Evolutionary conservation across 1,140 invertebrate genomes (phyloP).

Genomic region (Neelides sp.): DNA sequence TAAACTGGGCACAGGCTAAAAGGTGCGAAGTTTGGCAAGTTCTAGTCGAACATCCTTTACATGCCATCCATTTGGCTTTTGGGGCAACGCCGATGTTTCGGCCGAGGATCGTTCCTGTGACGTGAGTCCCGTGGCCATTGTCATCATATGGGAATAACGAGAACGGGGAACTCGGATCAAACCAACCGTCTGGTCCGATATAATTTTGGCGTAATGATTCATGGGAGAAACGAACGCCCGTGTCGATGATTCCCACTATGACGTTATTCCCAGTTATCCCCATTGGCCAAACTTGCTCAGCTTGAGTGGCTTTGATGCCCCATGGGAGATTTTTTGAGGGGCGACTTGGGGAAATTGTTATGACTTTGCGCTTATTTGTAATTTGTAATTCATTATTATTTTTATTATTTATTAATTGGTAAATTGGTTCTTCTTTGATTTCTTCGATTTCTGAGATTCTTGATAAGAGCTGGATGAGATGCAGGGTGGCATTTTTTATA

Average conservation of each 20-base stretch:
- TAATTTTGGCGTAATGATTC: not conserved
- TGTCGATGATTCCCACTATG: slow-evolving; percentile 6
- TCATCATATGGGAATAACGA: slow-evolving; percentile 1
- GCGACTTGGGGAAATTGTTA: too few species aligned
- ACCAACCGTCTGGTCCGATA: slow-evolving; percentile 6
- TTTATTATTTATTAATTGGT: too few species aligned
- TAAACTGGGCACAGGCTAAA: slow-evolving; percentile 12
- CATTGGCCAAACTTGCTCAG: not conserved
- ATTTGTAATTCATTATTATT: too few species aligned
- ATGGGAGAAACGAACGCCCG: slow-evolving; percentile 18
- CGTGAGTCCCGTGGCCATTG: slow-evolving; percentile 14
- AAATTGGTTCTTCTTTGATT: too few species aligned
- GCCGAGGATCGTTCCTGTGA: slow-evolving; percentile 12
- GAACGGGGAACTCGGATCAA: slow-evolving; percentile 2
- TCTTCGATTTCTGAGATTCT: too few species aligned
- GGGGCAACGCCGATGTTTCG: slow-evolving; percentile 12
- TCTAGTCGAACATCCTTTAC: not conserved
- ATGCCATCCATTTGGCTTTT: slow-evolving; percentile 7
- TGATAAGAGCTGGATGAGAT: too few species aligned
- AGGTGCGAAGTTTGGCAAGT: not conserved
- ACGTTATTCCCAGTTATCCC: not conserved
- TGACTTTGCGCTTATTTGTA: too few species aligned
- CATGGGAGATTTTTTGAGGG: too few species aligned
- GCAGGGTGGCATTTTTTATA: too few species aligned
- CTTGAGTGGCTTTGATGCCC: slow-evolving; percentile 1